Base-by-base conservation (phyloP, 2,888 invertebrate species). In the Synergus gifuensis region DNA sequence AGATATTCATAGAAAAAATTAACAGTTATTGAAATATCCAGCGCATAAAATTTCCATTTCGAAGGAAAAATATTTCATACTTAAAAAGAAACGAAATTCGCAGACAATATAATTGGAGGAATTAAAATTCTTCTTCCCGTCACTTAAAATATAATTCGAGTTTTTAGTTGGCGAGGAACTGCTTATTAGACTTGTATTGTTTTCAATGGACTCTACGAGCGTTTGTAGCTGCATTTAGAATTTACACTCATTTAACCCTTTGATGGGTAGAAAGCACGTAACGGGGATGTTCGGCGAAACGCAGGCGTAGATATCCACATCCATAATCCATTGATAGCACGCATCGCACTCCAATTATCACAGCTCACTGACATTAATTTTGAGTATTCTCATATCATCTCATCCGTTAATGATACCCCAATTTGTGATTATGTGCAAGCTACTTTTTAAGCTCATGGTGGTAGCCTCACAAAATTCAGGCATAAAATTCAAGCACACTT, bases 211-310 rank as follows among this genome's bases (percentile, higher is more conserved):
- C 16, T 36, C 11, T 54, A 40, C 49, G 54, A 49, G 4, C 28
- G 69, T 54, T 64, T 79, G 79, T 79, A 79, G 78, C 76, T 73
- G 73, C 86, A 88, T 88, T 89, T 9, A 18, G 58, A 58, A 18
- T 58, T 58, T 87, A 88, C 87, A 88, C 86, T 84, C 86, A 87
- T 89, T 89, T 88, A 89, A 89, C 87, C 88, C 88, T 89, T 89
- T 89, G 89, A 89, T 85, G 85, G 84, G 86, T 84, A 83, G 85
- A 85, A 87, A 84, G 87, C 73, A 73, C 54, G 73, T 73, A 58
- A 73, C 73, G 49, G 69, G 49, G 69, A 86, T 85, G 86, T 85
- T 82, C 81, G 83, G 85, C 86, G 84, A 86, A 86, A 85, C 84
- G 84, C 84, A 83, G 79, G 83, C 83, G 86, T 79, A 73, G 81